phyloP scores from a whole-genome alignment of 2,797 vertebrate genomes.

The Pipistrellus pygmaeus region DNA sequence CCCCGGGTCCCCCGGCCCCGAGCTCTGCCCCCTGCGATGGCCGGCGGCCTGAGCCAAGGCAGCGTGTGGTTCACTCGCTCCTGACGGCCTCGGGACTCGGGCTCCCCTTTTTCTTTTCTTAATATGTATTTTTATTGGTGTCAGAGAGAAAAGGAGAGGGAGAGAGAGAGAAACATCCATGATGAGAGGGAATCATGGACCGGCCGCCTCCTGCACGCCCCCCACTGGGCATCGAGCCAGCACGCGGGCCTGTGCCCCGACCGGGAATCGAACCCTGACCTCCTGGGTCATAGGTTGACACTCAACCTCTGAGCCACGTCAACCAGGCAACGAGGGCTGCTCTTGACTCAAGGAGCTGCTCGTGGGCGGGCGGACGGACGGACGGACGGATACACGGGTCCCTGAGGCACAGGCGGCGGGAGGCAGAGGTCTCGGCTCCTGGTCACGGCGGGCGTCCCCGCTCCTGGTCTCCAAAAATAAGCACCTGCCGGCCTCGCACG shows the following conservation, averaged over 20 bases:
- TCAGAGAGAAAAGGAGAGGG: no score
- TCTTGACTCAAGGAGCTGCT: not conserved
- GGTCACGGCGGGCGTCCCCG: no score
- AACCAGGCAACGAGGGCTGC: not conserved
- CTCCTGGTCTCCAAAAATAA: not conserved
- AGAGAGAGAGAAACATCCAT: no score
- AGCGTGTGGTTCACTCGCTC: not conserved
- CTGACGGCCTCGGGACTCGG: not conserved
- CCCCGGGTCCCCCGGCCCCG: slow-evolving; percentile 47
- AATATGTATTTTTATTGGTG: no score
- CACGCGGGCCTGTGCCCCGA: no score
- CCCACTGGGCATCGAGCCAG: no score
- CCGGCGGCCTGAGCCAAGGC: not conserved
- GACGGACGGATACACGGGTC: not conserved
- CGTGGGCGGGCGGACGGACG: rapidly evolving
- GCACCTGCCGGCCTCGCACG: not conserved
- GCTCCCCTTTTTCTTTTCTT: not conserved
- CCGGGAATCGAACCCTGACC: no score
- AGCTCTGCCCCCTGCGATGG: not conserved
- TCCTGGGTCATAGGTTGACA: no score
- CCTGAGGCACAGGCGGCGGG: not conserved
- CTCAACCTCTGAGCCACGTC: no score
- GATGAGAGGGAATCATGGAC: no score
- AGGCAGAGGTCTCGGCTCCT: not conserved
- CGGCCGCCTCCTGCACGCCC: no score